Base-by-base conservation (phyloP, 2,797 vertebrate species). In the Sciaenops ocellatus region DNA sequence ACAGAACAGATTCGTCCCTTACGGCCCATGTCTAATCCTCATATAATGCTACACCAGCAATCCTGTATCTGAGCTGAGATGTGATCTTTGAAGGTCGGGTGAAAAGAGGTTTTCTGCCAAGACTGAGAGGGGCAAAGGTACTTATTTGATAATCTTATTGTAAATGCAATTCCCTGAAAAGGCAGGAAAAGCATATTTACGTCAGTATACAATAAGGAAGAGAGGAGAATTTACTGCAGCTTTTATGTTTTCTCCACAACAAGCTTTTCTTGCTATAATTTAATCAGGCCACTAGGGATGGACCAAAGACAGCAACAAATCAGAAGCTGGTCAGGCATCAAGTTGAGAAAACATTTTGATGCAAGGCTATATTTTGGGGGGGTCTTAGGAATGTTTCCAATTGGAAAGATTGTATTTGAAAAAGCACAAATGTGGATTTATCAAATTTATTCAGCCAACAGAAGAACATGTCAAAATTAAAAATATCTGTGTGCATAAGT, bases 101-200 rank as follows among this genome's bases (percentile, higher is more conserved):
- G 18, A 59, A 87, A 71, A 48, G 17, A 80, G 16, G 44, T 57
- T 71, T 80, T 20, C 54, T 73, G 10, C 30, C 44, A 66, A 73
- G 17, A 20, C 46, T 47, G 24, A 64, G 48, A 52, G 8, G 24
- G 24, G 34, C 55, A 63, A 56, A 65, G 16, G 12, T 16, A 59
- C 22, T 60, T 78, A 73, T 85, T 78, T 78, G 50, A 73, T 73
- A 75, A 79, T 52, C 71, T 60, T 63, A 38, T 68, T 79, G 41
- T 56, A 76, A 79, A 87, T 79, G 71, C 64, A 79, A 78, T 91
- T 90, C 87, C 56, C 64, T 41, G 16, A 78, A 74, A 69, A 56
- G 34, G 61, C 34, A 38, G 22, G 7, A 15, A 42, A 79, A 68
- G 52, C 6, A 41, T 80, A 57, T 78, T 61, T 82, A 69, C 52